Base-by-base conservation (phyloP, 2,888 invertebrate genomes). In the Capitulum mitella region DNA sequence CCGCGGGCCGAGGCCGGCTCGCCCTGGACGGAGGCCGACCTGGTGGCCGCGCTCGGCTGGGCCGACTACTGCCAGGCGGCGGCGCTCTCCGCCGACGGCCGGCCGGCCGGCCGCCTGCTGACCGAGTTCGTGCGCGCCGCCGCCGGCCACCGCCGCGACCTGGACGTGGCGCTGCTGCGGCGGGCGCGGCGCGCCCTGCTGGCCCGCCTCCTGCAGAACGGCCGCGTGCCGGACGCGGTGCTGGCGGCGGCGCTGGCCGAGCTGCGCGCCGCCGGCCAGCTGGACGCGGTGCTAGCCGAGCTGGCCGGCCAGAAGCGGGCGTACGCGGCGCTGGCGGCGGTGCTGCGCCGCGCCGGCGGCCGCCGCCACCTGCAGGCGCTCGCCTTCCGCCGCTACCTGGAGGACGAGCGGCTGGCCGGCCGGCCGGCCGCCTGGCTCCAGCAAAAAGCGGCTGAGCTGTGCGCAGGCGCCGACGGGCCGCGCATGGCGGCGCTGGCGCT, bases 31-130 rank as follows among this genome's bases (percentile, higher is more conserved):
- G 37, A 37, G 70, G 16, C 37, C 22, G 70, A 70, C 70, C 37
- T 70, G 22, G 22, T 1, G 1, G 3, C 70, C 5, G 70, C 70
- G 3, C 70, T 70, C 22, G 8, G 19, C 5, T 70, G 70, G 70
- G 70, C 70, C 37, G 70, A 70, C 70, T 70, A 37, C 70, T 70
- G 70, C 37, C 37, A 37, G 37, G 3, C 14, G 70, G 70, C 70
- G 19, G 32, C 70, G 1, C 22, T 32, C 22, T 32, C 70, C 37
- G 70, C 70, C 32, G 37, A 3, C 37, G 70, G 70, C 70, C 22
- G 34, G 3, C 37, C 70, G 26, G 70, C 70, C 37, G 70, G 37
- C 6, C 37, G 10, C 1, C 6, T 29, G 19, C 70, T 70, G 37
- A 8, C 22, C 6, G 34, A 22, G 37, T 70, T 70, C 37, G 37